Base-by-base conservation (phyloP, 2,888 invertebrate genomes). In the Thymelicus sylvestris region DNA sequence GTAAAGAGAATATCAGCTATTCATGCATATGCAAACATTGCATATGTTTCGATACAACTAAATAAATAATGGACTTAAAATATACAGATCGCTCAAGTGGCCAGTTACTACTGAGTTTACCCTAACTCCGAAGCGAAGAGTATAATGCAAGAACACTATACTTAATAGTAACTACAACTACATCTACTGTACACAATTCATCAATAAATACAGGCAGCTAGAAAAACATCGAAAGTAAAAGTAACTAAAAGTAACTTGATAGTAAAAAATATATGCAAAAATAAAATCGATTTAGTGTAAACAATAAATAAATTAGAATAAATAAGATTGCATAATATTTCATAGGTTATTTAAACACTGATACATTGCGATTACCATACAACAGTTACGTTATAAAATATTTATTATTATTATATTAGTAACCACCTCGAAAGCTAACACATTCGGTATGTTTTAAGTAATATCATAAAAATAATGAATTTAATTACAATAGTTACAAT, bases 361-460 rank as follows among this genome's bases (percentile, higher is more conserved):
- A 74, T 71, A 76, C 74, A 73, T 75, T 75, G 73, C 71, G 67
- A 72, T 67, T 67, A 68, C 39, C 44, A 63, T 69, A 71, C 57
- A 61, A 76, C 59, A 41, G 59, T 64, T 47, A 63, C 55, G 31
- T 62, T 44, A 68, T 63, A 73, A 55, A 67, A 74, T 73, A 70
- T 72, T 72, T 71, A 70, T 76, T 75, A 74, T 75, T 71, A 66
- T 71, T 71, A 48, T 48, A 59, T 66, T 60, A 74, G 75, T 74
- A 77, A 59, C 63, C n/a, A 69, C 79, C 78, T 70, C 76, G 71
- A 73, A 72, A 78, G 75, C 73, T 59, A 73, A 73, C 72, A 72
- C 74, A 12, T n/a, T 19, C 62, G 38, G 63, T 59, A 67, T 8
- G 19, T 63, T 48, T 68, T 10, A 57, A 44, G 44, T 39, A 39